These are phyloP conservation scores for Cybosia mesomella DNA, from an alignment of 2,888 invertebrate species.

Conservation along the genomic window DNA sequence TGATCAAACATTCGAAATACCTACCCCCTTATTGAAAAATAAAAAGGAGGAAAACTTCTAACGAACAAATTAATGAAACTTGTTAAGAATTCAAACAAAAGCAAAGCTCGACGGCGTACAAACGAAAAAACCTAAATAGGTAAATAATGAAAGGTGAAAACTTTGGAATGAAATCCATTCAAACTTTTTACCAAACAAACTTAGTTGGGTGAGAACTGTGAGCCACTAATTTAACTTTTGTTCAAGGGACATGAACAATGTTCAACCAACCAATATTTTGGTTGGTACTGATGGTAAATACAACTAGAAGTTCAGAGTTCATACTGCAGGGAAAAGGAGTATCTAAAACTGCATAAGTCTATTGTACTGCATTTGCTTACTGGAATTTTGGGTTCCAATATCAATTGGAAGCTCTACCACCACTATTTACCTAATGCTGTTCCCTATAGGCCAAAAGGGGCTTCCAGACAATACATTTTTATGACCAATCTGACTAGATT, in stretches of 20 bases:
- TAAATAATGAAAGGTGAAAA: constrained; percentile 74
- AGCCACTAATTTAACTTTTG: constrained; percentile 68
- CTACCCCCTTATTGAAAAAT: constrained; percentile 41
- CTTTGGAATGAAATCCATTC: constrained; percentile 74
- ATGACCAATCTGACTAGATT: no score
- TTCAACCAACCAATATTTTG: constrained; percentile 9
- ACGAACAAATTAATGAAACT: constrained; percentile 67
- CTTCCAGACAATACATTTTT: no score
- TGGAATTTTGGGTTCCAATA: background rate
- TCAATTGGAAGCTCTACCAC: no score
- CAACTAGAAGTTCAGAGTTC: background rate
- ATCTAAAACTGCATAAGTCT: background rate
- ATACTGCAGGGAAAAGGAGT: background rate
- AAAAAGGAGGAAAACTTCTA: constrained; percentile 25
- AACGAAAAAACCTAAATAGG: constrained; percentile 71
- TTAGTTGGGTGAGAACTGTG: constrained; percentile 58
- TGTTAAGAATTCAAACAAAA: constrained; percentile 66
- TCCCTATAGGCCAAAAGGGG: no score
- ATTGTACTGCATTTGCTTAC: background rate
- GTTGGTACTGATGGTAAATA: constrained; percentile 10
- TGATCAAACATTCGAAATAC: constrained; percentile 31
- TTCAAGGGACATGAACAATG: constrained; percentile 52
- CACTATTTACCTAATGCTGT: no score
- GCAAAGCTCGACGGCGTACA: constrained; percentile 57
- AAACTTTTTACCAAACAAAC: constrained; percentile 71